These are phyloP conservation scores for Limenitis camilla DNA, from an alignment of 2,888 invertebrate species.

Conservation along the genomic window DNA sequence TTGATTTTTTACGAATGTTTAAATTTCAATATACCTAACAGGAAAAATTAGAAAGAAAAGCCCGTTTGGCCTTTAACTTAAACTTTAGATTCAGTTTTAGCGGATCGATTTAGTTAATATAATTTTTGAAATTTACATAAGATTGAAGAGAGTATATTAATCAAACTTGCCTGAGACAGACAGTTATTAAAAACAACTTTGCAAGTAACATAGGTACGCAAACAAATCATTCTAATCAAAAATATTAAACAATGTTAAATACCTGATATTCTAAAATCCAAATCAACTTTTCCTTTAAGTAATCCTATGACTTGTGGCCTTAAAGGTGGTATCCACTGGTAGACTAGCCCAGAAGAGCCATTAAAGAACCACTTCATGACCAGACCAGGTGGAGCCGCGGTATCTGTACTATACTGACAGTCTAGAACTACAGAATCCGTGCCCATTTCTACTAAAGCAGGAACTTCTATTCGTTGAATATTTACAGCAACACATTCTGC, in stretches of 20 bases:
- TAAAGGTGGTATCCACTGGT: conserved; percentile 68
- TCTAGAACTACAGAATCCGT: conserved; percentile 52
- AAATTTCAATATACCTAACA: too few species aligned
- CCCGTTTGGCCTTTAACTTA: too few species aligned
- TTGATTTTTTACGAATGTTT: too few species aligned
- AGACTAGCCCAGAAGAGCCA: conserved; percentile 58
- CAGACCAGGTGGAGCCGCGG: conserved; percentile 43
- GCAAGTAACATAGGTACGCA: too few species aligned
- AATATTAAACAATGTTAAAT: neutral
- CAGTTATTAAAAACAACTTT: too few species aligned
- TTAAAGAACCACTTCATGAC: conserved; percentile 72
- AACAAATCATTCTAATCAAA: neutral
- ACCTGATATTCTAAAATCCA: conserved; percentile 58
- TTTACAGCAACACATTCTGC: conserved; percentile 67
- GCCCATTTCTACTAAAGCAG: conserved; percentile 54
- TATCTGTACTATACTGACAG: conserved; percentile 46
- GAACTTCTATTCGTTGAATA: conserved; percentile 59
- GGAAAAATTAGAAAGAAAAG: too few species aligned
- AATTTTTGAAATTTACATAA: too few species aligned
- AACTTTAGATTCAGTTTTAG: too few species aligned
- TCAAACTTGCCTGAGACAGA: too few species aligned
- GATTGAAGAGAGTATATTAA: too few species aligned
- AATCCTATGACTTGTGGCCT: conserved; percentile 64
- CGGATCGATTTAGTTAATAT: too few species aligned
- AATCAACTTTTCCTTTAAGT: conserved; percentile 63